Evolutionary conservation across 2,113 vertebrate species (phyloP), one percentile per base, ranked within the genome.

Genomic region (Numenius arquata): DNA sequence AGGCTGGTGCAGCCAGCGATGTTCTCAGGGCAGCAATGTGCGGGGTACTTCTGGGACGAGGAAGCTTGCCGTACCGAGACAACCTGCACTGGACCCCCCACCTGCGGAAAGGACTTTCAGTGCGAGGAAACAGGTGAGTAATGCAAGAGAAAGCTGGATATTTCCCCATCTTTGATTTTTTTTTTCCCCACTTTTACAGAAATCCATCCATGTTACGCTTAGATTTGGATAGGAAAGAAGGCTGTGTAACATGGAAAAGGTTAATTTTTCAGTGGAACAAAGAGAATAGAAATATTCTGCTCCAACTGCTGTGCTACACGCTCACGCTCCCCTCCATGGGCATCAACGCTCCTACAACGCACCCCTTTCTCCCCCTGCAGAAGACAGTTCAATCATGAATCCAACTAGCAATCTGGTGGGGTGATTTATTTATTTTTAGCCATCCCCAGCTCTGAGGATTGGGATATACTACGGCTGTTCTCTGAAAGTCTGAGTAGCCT

Each of bases 21-120:
- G 96, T 99, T 98, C 12, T 86, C 96, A 3, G 99, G 99, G 36
- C 67, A 4, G 8, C 63, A 30, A 18, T 99, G 99, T 13, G 3
- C 20, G 0, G 98, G 98, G 17, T 83, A 92, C 13, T 78, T 99
- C n/a, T 99, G 99, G 99, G 98, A 98, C 1, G 93, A 96, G 71
- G 96, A 92, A 75, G 85, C 72, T 4, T 99, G 99, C 88, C 95
- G 17, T 4, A 75, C 85, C 4, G 63, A 85, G 38, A 75, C 43
- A 2, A 27, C 77, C 3, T 99, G 99, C 90, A 18, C 95, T 11
- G 94, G 59, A 41, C 71, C 84, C 34, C 95, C 97, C 38, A 85
- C 96, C 70, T 99, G 99, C 29, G 98, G 98, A 55, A 95, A 98
- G 34, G 98, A 98, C 94, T 99, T 99, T 88, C 98, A 91, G 89